Evolutionary conservation across 2,113 vertebrate species (phyloP), one percentile per base, ranked within the genome.

Genomic region (Boleophthalmus pectinirostris): DNA sequence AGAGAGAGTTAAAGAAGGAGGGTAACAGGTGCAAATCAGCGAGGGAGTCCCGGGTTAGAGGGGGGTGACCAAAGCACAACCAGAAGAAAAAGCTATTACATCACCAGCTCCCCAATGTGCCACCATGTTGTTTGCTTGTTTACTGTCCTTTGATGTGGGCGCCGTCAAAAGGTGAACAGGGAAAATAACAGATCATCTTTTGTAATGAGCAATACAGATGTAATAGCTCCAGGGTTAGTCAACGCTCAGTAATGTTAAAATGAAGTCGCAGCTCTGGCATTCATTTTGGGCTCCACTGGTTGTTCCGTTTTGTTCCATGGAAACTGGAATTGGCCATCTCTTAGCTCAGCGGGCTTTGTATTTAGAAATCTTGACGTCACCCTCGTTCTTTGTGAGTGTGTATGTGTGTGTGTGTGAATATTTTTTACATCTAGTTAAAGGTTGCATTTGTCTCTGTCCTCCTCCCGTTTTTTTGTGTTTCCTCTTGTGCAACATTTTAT

Each of bases 11-110:
- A 29, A 29, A 86, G 82, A 88, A 82, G 75, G 83, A 88, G 80
- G 72, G 85, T 85, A 92, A 91, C 93, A 93, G 92, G 92, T 94
- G 92, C 72, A 91, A 89, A 91, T 91, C 90, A 90, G 82, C 86
- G 75, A 91, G 92, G 89, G 88, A 86, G 88, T 89, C 90, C 90
- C 80, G 70, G 60, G 51, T 70, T 25, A 11, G 23, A 58, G 56
- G 18, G 11, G 84, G 8, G 75, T 75, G 57, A 61, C 82, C 83
- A 77, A 68, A 74, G 63, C 70, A 78, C 75, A 61, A 66, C 51
- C 51, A n/a, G 82, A 84, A 82, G 71, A 84, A 85, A 83, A 87
- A 79, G 54, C 57, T 80, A 90, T 92, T 87, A 90, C 90, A 89
- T 93, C 91, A 93, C 80, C 86, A 85, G 86, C 80, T 81, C 71